Percentiles rank a stretch among this genome's conserved stretches.
These are phyloP conservation scores for Lepeophtheirus salmonis DNA, from an alignment of 1,140 invertebrate genomes.

Conservation along the genomic window DNA sequence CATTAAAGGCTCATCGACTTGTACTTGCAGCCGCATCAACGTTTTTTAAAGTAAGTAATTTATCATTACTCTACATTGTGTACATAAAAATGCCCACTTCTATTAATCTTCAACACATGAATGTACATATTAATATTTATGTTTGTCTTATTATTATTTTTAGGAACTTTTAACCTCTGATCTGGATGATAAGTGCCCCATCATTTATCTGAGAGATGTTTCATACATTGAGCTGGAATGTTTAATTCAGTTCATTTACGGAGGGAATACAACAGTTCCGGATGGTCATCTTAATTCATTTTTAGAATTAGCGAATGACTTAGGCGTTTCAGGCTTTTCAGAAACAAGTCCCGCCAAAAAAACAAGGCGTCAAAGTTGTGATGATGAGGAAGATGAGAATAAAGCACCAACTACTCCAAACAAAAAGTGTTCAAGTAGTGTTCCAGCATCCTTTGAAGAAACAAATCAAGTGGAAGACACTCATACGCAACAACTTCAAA, in stretches of 20 bases:
- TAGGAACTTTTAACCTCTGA: constrained; percentile 8
- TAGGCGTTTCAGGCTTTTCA: not conserved
- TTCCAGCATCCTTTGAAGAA: not conserved
- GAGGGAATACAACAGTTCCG: not conserved
- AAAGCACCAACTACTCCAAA: not conserved
- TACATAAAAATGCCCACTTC: not conserved
- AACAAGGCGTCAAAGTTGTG: not conserved
- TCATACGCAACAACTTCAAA: not conserved
- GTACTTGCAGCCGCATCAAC: constrained; percentile 4
- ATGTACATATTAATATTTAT: too few species aligned
- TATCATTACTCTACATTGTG: not conserved
- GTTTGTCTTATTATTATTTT: not conserved
- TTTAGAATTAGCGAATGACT: not conserved
- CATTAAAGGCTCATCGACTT: constrained; percentile 5
- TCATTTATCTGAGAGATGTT: constrained; percentile 6
- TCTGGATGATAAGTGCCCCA: not conserved
- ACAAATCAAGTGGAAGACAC: not conserved
- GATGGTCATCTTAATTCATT: not conserved
- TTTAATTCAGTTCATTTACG: constrained; percentile 6
- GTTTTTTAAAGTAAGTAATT: constrained; percentile 1
- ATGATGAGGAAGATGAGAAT: not conserved
- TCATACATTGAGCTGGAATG: constrained; percentile 4
- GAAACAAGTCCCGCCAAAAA: not conserved
- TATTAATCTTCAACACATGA: not conserved
- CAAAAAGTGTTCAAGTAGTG: not conserved